Base-by-base conservation (phyloP, 2,113 vertebrate species). In the Gopherus evgoodei region DNA sequence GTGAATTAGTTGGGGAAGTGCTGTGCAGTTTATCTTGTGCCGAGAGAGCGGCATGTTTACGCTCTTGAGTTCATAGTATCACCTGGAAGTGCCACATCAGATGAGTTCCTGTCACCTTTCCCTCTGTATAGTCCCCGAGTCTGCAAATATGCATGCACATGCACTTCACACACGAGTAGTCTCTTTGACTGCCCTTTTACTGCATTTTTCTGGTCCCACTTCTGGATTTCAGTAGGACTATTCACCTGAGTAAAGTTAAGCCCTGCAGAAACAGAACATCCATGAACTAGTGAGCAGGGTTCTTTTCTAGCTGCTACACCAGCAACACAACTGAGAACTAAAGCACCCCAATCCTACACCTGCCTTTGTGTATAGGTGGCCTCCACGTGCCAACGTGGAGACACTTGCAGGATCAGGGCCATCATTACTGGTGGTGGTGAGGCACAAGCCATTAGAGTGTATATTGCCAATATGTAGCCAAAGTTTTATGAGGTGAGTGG, bases 401-500 rank as follows among this genome's bases (percentile, higher is more conserved):
- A 47, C 24, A 29, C 9, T 14, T 78, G 75, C 42, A 42, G 6
- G 72, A 44, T 44, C 72, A 44, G 38, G 25, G 75, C 6, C 42
- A 29, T 78, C 75, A 47, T 25, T 47, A 42, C 9, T 38, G 44
- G 31, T 6, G 29, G 53, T 44, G 11, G 25, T 57, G 6, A 47
- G 65, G 44, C 44, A 31, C n/a, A 31, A 42, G 14, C 14, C 54
- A 22, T 24, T 1, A 72, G 47, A 57, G 24, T 81, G 57, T 90
- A n/a, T 91, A 89, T 95, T 96, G 21, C 72, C 11, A 79, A 12
- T 44, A 82, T 88, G 75, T 92, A 95, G 85, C 83, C 84, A 84
- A 10, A 53, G 35, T 21, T 24, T 76, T 44, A 44, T 47, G 75
- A 76, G 22, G 6, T 47, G 42, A 44, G 38, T 76, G 42, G 22